phyloP scores from a whole-genome alignment of 2,797 vertebrate species.

The Pseudocheirus occidentalis region DNA sequence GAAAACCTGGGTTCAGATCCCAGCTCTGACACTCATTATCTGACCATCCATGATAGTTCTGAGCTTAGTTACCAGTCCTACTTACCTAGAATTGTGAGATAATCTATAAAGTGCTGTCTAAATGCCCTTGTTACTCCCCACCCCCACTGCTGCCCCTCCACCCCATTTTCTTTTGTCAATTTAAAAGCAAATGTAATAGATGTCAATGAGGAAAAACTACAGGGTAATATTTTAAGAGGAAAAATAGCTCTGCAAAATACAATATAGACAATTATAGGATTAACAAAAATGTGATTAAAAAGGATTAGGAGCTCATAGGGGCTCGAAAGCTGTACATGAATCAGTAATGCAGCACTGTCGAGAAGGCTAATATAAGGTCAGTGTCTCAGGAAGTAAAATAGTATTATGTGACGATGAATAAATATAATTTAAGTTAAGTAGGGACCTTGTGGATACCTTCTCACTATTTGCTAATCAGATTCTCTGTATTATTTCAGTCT shows the following conservation, averaged over 20 bases:
- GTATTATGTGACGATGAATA: not conserved
- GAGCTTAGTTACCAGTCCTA: not conserved
- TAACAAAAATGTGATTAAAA: conserved; percentile 37
- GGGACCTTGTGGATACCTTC: not conserved
- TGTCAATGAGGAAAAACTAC: conserved; percentile 20
- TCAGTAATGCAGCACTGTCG: conserved; percentile 6
- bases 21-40: not conserved
- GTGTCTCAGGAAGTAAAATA: conserved; percentile 5
- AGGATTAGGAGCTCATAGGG: not conserved
- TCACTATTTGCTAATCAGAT: not conserved
- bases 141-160: not conserved
- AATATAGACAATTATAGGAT: conserved; percentile 48
- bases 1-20: not conserved
- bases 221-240: not conserved
- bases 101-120: not conserved
- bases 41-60: not conserved
- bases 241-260: conserved; percentile 32
- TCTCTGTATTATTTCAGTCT: not conserved
- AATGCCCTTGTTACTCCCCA: not conserved
- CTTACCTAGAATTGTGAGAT: not conserved
- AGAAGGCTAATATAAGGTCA: not conserved
- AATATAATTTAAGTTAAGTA: not conserved
- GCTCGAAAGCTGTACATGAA: not conserved
- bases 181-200: conserved; percentile 53
- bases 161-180: conserved; percentile 42